Evolutionary conservation across 2,797 vertebrate genomes (phyloP).

Genomic region (Onychomys arenicola): DNA sequence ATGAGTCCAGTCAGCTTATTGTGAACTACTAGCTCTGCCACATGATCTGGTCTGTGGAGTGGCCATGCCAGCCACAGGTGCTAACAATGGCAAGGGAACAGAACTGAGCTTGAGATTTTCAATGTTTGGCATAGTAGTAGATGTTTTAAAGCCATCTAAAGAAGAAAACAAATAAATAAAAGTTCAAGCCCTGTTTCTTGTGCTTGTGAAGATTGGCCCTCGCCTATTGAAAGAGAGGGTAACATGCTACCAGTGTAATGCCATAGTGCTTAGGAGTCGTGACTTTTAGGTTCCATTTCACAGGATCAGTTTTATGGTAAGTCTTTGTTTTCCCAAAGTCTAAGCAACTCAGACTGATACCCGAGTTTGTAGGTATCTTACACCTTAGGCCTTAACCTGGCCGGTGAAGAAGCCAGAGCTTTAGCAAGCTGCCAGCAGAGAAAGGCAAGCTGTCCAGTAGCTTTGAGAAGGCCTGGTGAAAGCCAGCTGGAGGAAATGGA

Average conservation of each 20-base stretch:
- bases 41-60: background rate
- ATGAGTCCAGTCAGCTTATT: background rate
- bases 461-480: background rate
- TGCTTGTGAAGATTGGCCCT: background rate
- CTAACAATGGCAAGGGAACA: background rate
- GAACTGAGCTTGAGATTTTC: background rate
- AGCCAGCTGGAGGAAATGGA: background rate
- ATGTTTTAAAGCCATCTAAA: background rate
- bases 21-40: background rate
- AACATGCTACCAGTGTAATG: background rate
- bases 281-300: conserved; percentile 14
- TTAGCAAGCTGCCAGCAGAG: background rate
- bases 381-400: conserved; percentile 35
- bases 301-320: background rate
- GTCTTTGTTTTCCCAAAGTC: conserved; percentile 33
- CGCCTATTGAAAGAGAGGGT: background rate
- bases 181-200: background rate
- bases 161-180: background rate
- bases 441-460: no score
- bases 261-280: conserved; percentile 9
- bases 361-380: conserved; percentile 23
- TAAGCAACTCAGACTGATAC: background rate
- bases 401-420: background rate
- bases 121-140: background rate
- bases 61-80: background rate